Evolutionary conservation across 2,888 invertebrate genomes (phyloP).

Genomic region (Luffia ferchaultella): DNA sequence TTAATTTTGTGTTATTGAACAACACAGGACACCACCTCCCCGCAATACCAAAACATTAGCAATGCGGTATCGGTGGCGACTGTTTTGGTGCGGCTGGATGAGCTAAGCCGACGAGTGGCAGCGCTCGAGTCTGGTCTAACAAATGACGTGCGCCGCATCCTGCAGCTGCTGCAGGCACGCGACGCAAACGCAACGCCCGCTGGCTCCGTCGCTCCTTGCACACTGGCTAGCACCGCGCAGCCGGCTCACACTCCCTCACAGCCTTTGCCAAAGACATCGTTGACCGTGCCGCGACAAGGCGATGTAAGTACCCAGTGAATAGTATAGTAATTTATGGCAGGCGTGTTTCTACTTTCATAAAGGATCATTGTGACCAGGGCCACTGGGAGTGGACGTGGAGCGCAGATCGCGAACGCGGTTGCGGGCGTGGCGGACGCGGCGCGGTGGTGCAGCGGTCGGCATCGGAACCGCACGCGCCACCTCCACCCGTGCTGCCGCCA

Average conservation of each 20-base stretch:
- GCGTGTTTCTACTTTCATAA: background rate
- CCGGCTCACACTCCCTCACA: slow-evolving; percentile 42
- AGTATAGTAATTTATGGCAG: background rate
- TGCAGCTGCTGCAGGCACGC: slow-evolving; percentile 69
- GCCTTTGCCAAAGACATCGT: slow-evolving; percentile 43
- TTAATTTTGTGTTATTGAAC: no score
- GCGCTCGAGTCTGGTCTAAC: slow-evolving; percentile 77
- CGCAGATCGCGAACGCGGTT: slow-evolving; percentile 22
- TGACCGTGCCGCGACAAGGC: slow-evolving; percentile 48
- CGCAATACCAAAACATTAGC: slow-evolving; percentile 57
- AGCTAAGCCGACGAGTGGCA: slow-evolving; percentile 73
- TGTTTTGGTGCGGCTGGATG: slow-evolving; percentile 73
- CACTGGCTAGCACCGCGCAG: no score
- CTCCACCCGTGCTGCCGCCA: slow-evolving; percentile 54
- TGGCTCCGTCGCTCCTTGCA: no score
- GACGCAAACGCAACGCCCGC: slow-evolving; percentile 24
- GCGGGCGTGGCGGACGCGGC: slow-evolving; percentile 38
- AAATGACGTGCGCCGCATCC: slow-evolving; percentile 76
- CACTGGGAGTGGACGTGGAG: background rate
- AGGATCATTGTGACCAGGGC: background rate
- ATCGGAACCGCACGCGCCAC: slow-evolving; percentile 68
- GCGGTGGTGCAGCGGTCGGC: slow-evolving; percentile 68
- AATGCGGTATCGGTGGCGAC: slow-evolving; percentile 51
- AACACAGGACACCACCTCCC: slow-evolving; percentile 51
- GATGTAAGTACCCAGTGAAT: slow-evolving; percentile 25